Evolutionary conservation across 1,140 invertebrate species (phyloP).

Genomic region (Vollenhovia emeryi): DNA sequence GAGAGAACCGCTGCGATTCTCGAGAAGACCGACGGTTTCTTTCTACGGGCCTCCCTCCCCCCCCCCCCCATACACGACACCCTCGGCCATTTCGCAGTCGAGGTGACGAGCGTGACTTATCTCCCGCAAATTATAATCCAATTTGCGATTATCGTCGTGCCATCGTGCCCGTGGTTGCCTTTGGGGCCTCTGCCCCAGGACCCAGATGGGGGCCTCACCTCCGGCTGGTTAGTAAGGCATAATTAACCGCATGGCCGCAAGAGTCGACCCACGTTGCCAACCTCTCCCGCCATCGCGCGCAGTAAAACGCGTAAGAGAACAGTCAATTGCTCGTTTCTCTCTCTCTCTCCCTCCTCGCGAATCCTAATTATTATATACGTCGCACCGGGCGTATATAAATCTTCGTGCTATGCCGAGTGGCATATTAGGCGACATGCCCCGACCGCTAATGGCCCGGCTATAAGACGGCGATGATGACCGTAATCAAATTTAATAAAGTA

Average conservation of each 20-base stretch:
- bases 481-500: constrained; percentile 61
- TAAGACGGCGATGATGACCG: constrained; percentile 55
- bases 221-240: constrained; percentile 71
- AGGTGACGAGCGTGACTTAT: constrained; percentile 84
- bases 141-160: constrained; percentile 84
- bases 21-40: constrained; percentile 33
- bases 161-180: constrained; percentile 65
- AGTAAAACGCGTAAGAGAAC: constrained; percentile 38
- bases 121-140: constrained; percentile 84
- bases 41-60: constrained; percentile 29
- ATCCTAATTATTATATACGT: constrained; percentile 57
- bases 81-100: constrained; percentile 79
- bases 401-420: constrained; percentile 37
- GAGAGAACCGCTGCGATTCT: constrained; percentile 45
- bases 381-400: constrained; percentile 47
- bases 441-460: constrained; percentile 47
- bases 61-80: constrained; percentile 42
- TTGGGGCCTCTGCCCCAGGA: constrained; percentile 56
- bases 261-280: constrained; percentile 53
- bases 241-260: constrained; percentile 66
- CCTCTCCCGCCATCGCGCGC: constrained; percentile 18
- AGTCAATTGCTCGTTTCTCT: constrained; percentile 11
- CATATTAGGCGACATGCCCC: constrained; percentile 53
- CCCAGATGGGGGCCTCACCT: constrained; percentile 66
- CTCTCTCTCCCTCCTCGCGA: constrained; percentile 6